Evolutionary conservation across 2,797 vertebrate species (phyloP).

Genomic region (Urosaurus nigricauda): DNA sequence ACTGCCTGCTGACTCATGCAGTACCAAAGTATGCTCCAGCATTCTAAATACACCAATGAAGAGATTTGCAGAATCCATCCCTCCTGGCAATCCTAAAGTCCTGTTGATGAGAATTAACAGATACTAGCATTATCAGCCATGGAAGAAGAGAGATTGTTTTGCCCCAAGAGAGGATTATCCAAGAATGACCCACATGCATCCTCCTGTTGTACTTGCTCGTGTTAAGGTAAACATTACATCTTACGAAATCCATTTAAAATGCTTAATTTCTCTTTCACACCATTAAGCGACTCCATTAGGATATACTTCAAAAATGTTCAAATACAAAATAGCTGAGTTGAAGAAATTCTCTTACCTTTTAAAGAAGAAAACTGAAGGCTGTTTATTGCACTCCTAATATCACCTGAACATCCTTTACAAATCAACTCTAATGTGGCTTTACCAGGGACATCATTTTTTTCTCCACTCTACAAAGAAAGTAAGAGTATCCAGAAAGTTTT

Average conservation of each 20-base stretch:
- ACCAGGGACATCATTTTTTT: conserved; percentile 79
- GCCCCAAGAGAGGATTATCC: too few relatives aligned
- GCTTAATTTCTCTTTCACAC: neutral
- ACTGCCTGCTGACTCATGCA: neutral
- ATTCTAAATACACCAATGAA: neutral
- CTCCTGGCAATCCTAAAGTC: neutral
- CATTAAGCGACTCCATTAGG: neutral
- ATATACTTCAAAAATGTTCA: neutral
- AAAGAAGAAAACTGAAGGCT: conserved; percentile 92
- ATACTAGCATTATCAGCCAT: neutral
- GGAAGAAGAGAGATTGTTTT: neutral
- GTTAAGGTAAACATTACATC: neutral
- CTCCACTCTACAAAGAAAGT: conserved; percentile 80
- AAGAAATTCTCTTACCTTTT: conserved; percentile 79
- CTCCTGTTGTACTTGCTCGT: neutral
- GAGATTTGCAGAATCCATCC: neutral
- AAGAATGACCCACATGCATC: neutral
- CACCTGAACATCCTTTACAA: conserved; percentile 92
- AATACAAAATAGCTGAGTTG: neutral
- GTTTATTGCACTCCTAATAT: conserved; percentile 96
- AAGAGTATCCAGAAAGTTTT: conserved; percentile 7
- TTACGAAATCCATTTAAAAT: neutral
- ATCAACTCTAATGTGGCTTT: conserved; percentile 85
- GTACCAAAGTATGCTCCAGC: too few relatives aligned
- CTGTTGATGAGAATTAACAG: neutral